Evolutionary conservation across 2,888 invertebrate species (phyloP).

Genomic region (Platypus cylindrus): DNA sequence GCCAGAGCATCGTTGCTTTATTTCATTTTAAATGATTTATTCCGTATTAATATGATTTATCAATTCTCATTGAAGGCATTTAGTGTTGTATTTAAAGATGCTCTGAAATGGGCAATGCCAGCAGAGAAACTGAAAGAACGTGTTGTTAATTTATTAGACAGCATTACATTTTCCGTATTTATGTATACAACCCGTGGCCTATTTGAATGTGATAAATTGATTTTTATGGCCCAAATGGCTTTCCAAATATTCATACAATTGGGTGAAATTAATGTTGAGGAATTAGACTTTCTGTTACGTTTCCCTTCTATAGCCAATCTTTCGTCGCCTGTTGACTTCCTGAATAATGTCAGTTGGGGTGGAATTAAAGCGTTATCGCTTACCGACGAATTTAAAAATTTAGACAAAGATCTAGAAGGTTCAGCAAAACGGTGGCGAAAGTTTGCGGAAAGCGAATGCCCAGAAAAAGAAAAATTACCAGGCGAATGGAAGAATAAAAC

Average conservation of each 20-base stretch:
- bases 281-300: slow-evolving; percentile 77
- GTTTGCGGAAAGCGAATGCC: slow-evolving; percentile 82
- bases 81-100: slow-evolving; percentile 80
- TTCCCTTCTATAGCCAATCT: slow-evolving; percentile 68
- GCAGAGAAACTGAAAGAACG: slow-evolving; percentile 59
- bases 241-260: slow-evolving; percentile 47
- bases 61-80: slow-evolving; percentile 93
- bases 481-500: slow-evolving; percentile 93
- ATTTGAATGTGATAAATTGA: slow-evolving; percentile 85
- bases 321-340: slow-evolving; percentile 68
- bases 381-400: slow-evolving; percentile 66
- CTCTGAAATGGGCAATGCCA: slow-evolving; percentile 54
- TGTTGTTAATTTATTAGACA: slow-evolving; percentile 68
- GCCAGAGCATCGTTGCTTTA: slow-evolving; percentile 79
- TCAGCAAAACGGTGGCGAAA: slow-evolving; percentile 88
- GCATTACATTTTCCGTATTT: slow-evolving; percentile 75
- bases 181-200: slow-evolving; percentile 82
- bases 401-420: slow-evolving; percentile 86
- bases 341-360: slow-evolving; percentile 76
- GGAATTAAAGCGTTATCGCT: slow-evolving; percentile 69
- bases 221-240: slow-evolving; percentile 77
- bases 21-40: slow-evolving; percentile 84
- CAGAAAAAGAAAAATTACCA: slow-evolving; percentile 87
- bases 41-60: slow-evolving; percentile 89
- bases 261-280: slow-evolving; percentile 57